These are phyloP conservation scores for Oedothorax gibbosus DNA, from an alignment of 1,140 invertebrate species.

Conservation along the genomic window DNA sequence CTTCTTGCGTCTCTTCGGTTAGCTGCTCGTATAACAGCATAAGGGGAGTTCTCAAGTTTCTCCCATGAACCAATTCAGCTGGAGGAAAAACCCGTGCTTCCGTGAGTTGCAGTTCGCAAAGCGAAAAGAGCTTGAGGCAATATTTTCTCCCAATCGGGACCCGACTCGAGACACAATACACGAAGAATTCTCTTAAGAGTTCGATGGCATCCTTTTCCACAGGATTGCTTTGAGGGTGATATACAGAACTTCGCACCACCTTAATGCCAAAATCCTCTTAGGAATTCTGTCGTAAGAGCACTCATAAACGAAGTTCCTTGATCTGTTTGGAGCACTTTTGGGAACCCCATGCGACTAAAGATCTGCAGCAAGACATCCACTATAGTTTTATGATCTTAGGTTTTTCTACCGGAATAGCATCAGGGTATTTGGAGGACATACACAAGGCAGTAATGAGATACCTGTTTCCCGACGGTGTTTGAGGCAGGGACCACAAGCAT, in stretches of 20 bases:
- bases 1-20: conserved; percentile 4
- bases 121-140: conserved; percentile 4
- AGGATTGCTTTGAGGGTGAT: conserved; percentile 22
- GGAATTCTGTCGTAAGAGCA: not conserved
- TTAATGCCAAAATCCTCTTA: conserved; percentile 22
- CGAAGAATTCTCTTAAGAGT: conserved; percentile 11
- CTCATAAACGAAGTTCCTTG: not conserved
- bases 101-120: not conserved
- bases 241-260: conserved; percentile 1
- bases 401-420: not conserved
- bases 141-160: not conserved
- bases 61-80: conserved; percentile 10
- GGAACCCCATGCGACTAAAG: not conserved
- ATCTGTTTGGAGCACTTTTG: not conserved
- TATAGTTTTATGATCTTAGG: not conserved
- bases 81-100: conserved; percentile 1
- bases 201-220: conserved; percentile 31
- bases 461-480: not conserved
- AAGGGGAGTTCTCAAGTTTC: conserved; percentile 9
- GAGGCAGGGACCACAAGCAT: conserved; percentile 10
- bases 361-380: not conserved
- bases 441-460: not conserved
- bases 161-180: conserved; percentile 11
- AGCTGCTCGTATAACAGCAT: conserved; percentile 4
- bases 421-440: conserved; percentile 17